These are phyloP conservation scores for Notoglanidium macrostoma DNA, from an alignment of 2,797 vertebrate species.

Conservation along the genomic window DNA sequence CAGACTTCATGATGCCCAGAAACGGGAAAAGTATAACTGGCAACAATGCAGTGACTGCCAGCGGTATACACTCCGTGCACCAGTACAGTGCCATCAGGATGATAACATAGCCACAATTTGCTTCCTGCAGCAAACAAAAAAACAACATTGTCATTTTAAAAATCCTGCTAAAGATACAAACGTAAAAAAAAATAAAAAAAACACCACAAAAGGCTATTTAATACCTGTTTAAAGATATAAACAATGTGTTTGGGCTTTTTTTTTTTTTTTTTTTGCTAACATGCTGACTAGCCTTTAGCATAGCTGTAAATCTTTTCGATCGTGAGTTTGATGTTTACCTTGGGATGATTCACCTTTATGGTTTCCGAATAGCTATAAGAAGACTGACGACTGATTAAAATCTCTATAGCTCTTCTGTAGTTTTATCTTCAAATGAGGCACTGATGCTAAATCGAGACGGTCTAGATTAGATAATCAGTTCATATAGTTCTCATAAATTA, in stretches of 20 bases:
- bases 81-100: slow-evolving; percentile 91
- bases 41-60: slow-evolving; percentile 87
- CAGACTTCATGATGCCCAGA: slow-evolving; percentile 86
- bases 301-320: neutral
- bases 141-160: neutral
- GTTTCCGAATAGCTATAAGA: slow-evolving; percentile 19
- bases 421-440: neutral
- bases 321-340: neutral
- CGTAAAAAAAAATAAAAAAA: neutral
- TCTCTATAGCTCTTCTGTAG: neutral
- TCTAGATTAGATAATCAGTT: neutral
- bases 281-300: neutral
- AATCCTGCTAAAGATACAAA: neutral
- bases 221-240: neutral
- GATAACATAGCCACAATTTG: slow-evolving; percentile 83
- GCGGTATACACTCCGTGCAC: slow-evolving; percentile 91
- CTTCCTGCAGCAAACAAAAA: slow-evolving; percentile 73
- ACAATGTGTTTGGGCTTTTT: neutral
- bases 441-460: too few species aligned
- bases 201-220: neutral
- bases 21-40: slow-evolving; percentile 90
- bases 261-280: neutral
- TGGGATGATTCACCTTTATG: slow-evolving; percentile 51
- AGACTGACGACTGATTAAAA: neutral
- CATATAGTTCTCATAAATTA: neutral